Base-by-base conservation (phyloP, 2,113 vertebrate species). In the Etia nguti region DNA sequence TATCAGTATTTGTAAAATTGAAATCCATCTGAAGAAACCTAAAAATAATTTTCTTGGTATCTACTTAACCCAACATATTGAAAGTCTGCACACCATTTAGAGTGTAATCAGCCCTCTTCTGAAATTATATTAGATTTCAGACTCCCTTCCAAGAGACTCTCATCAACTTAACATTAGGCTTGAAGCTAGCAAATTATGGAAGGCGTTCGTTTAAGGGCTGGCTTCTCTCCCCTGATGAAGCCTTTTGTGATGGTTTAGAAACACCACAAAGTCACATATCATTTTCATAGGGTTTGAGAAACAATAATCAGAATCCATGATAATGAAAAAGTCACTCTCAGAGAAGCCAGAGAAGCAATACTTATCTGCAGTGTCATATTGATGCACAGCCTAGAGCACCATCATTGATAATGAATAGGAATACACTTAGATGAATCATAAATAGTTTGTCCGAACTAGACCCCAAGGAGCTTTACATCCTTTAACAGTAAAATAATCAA, bases 111-210 rank as follows among this genome's bases (percentile, higher is more conserved):
- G 83, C 77, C 70, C 73, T 90, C 83, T 54, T 84, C 75, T 89
- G 70, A 88, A 90, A 92, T 90, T 31, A 93, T 57, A 90, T 91
- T 90, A 90, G 65, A 92, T 89, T 88, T 68, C 86, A 70, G 59
- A 85, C 54, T 48, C 80, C 73, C 83, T 34, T 88, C 81, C 84
- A 87, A 31, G 70, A 84, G 83, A 83, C 36, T 87, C 85, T 90
- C 88, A 86, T 94, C 89, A 90, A 81, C 82, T 81, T 83, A 90
- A 93, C 86, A 90, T 93, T 83, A 87, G 52, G 60, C 85, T 88
- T 8, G 79, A 89, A 93, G 77, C 86, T 82, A 52, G 82, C 81
- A 90, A 90, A 93, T 92, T 86, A 91, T 82, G 62, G 60, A 85
- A 82, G 84, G 79, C 48, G 22, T 80, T 86, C 24, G 4, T 86